These are phyloP conservation scores for Trichonephila inaurata DNA, from an alignment of 1,140 invertebrate species.

Conservation along the genomic window DNA sequence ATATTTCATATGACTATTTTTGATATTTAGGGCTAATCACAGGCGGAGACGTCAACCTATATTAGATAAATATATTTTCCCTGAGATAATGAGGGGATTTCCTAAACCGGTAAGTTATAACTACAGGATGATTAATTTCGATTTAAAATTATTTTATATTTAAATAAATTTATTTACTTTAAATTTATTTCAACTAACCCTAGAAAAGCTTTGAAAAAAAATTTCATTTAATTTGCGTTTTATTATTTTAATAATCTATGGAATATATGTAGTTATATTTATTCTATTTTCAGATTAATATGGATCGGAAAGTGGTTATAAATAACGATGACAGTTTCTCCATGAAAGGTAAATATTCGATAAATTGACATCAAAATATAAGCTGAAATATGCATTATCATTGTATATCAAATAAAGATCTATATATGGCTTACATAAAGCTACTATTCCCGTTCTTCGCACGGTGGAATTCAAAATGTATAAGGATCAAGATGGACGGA, in stretches of 20 bases:
- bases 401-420: no score
- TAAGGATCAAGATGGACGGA: no score
- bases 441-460: no score
- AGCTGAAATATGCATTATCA: no score
- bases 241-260: background rate
- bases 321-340: background rate
- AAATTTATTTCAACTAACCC: no score
- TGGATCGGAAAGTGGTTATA: background rate
- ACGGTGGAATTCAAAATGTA: no score
- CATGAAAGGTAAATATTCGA: constrained; percentile 41
- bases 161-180: no score
- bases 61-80: constrained; percentile 46
- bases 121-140: no score
- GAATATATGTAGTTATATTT: background rate
- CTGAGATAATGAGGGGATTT: constrained; percentile 57
- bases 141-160: no score
- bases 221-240: background rate
- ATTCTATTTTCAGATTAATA: constrained; percentile 13
- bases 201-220: no score
- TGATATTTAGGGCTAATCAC: constrained; percentile 33
- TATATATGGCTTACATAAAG: no score
- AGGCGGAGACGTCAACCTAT: constrained; percentile 21
- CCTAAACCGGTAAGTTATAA: constrained; percentile 51
- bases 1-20: background rate
- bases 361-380: no score